Base-by-base conservation (phyloP, 2,797 vertebrate genomes). In the Onychomys leucogaster region DNA sequence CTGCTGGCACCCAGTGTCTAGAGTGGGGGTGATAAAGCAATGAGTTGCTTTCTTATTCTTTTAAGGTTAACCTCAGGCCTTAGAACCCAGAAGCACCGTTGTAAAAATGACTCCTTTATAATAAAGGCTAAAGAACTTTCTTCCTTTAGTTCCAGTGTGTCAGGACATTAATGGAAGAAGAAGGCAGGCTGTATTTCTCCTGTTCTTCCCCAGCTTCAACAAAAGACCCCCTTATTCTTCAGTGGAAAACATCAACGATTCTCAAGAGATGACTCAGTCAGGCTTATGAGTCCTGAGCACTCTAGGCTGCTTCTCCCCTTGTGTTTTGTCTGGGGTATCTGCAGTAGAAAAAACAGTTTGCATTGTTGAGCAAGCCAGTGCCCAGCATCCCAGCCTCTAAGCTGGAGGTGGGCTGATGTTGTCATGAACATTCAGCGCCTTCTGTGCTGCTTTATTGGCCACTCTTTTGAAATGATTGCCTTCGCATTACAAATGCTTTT, bases 41-140 rank as follows among this genome's bases (percentile, higher is more conserved):
- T 83, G 14, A 57, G 6, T 82, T 65, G 61, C 81, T 94, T 87
- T 92, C 88, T 93, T 84, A 29, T 71, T 52, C 59, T 82, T 94
- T 77, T 84, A 90, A 81, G 55, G 49, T 90, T 91, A 76, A 59
- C 21, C 34, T 93, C 10, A 75, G 88, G 49, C 23, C n/a, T 55
- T 34, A n/a, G 46, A 61, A 43, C 32, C 63, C 57, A 86, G 71
- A 71, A 85, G 59, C 90, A 34, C 41, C 52, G 32, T 80, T 7
- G n/a, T 91, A 75, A 91, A 90, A 94, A 78, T 76, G 14, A 43
- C 37, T 93, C 17, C 21, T 37, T 9, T 90, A 5, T 55, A 75
- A 46, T n/a, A 41, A 90, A 87, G 5, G 5, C 57, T 57, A 67
- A 25, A 34, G 52, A 76, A 29, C 43, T 91, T 91, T 49, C 41